These are phyloP conservation scores for Chondrilla cf. caribensis DNA, from an alignment of 37 sponge, comb jelly and placozoan genomes.

Conservation along the genomic window DNA sequence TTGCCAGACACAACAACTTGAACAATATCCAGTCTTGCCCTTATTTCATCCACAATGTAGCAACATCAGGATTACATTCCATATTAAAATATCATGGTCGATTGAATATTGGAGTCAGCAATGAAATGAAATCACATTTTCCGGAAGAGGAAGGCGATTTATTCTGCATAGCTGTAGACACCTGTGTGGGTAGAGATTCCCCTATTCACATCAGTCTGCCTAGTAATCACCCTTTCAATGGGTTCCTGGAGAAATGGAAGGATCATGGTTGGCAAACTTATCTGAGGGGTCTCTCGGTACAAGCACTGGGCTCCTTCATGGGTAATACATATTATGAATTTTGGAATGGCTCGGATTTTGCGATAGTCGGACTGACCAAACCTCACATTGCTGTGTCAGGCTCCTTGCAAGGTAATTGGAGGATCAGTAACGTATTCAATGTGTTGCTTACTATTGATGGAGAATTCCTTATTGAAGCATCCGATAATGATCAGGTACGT, in stretches of 20 bases:
- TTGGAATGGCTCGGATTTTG: not conserved
- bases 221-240: too few species aligned
- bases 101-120: not conserved
- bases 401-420: not conserved
- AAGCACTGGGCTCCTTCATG: not conserved
- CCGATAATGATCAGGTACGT: too few species aligned
- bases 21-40: not conserved
- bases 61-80: not conserved
- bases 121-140: not conserved
- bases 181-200: not conserved
- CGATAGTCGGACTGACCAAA: not conserved
- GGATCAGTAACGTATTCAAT: not conserved
- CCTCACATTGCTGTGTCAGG: not conserved
- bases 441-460: not conserved
- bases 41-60: not conserved
- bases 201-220: slow-evolving; percentile 1
- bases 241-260: not conserved
- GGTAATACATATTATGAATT: not conserved
- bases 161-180: slow-evolving; percentile 11
- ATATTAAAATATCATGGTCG: not conserved
- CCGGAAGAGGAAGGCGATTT: not conserved
- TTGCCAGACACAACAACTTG: not conserved
- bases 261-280: slow-evolving; percentile 2
- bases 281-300: not conserved
- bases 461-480: not conserved